These are phyloP conservation scores for Thamnophis elegans DNA, from an alignment of 2,797 vertebrate species.

Conservation along the genomic window DNA sequence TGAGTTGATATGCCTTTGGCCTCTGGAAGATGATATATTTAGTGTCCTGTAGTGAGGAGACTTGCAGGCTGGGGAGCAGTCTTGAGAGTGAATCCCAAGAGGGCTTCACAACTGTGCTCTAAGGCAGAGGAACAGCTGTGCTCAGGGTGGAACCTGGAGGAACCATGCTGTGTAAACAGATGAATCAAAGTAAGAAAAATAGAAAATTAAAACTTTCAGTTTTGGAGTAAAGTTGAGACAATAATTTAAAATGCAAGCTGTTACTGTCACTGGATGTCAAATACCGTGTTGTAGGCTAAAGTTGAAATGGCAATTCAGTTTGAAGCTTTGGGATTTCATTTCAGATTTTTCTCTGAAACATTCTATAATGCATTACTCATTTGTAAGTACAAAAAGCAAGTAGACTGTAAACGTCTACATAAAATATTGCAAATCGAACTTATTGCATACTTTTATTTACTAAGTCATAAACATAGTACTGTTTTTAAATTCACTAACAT, in stretches of 20 bases:
- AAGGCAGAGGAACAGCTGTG: constrained; percentile 8
- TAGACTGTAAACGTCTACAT: background rate
- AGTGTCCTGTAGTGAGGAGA: background rate
- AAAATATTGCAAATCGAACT: background rate
- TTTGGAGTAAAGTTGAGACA: constrained; percentile 17
- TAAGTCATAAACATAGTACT: background rate
- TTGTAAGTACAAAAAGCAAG: background rate
- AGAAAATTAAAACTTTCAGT: constrained; percentile 6
- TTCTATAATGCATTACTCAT: background rate
- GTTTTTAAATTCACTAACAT: background rate
- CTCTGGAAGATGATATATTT: background rate
- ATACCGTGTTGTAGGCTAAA: background rate
- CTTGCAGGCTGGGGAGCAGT: background rate
- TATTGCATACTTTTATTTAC: background rate
- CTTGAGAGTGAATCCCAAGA: background rate
- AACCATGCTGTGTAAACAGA: constrained; percentile 25
- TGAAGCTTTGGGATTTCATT: background rate
- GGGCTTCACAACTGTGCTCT: constrained; percentile 4
- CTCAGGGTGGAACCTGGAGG: background rate
- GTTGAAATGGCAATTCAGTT: constrained; percentile 19
- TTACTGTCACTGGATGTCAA: background rate
- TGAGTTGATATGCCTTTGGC: background rate
- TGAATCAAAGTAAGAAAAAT: constrained; percentile 7
- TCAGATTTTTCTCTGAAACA: background rate
- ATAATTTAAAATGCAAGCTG: constrained; percentile 3